Evolutionary conservation across 1,140 invertebrate genomes (phyloP).

Genomic region (Bombus consobrinus): DNA sequence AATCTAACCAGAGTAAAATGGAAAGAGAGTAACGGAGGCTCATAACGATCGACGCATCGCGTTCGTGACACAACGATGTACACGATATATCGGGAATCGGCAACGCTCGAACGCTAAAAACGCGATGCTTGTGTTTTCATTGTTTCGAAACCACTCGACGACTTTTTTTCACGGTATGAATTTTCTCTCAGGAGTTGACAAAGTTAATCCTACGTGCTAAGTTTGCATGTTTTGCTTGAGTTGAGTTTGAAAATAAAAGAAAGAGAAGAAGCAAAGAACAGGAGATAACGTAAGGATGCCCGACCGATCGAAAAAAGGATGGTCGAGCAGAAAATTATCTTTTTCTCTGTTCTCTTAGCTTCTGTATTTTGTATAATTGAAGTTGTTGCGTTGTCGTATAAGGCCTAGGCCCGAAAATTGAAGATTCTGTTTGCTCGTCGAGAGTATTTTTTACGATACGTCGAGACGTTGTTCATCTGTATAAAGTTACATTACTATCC

Average conservation of each 20-base stretch:
- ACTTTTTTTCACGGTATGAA: neutral
- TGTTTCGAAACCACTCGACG: neutral
- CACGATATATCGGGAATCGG: neutral
- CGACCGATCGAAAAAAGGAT: neutral
- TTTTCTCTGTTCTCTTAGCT: too few species aligned
- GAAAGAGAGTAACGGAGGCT: neutral
- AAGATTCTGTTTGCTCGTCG: neutral
- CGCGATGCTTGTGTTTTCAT: neutral
- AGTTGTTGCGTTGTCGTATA: neutral
- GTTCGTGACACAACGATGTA: neutral
- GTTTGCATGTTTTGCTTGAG: constrained; percentile 12
- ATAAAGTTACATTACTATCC: constrained; percentile 26
- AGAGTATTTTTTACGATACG: neutral
- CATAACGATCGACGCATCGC: neutral
- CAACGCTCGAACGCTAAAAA: neutral
- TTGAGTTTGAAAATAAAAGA: neutral
- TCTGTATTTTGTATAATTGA: neutral
- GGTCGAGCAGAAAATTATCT: neutral
- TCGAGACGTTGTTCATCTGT: neutral
- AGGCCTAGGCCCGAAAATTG: too few species aligned
- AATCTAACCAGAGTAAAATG: neutral
- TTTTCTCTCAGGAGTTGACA: neutral
- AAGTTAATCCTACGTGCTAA: neutral
- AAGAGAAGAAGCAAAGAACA: neutral
- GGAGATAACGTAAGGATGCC: neutral